Base-by-base conservation (phyloP, 2,797 vertebrate species). In the Catostomus latipinnis region DNA sequence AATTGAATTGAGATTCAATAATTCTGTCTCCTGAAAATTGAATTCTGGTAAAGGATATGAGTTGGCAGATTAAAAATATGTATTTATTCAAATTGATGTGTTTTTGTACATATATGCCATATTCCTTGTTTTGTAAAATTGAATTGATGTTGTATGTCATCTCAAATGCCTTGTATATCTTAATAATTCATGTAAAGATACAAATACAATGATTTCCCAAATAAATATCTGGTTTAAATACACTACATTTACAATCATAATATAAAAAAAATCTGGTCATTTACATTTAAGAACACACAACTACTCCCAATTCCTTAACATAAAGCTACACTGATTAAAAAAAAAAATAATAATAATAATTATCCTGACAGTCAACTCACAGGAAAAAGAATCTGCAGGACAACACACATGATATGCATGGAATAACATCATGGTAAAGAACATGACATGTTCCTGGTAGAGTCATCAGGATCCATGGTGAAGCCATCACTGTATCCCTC, bases 401-500 rank as follows among this genome's bases (percentile, higher is more conserved):
- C 1, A 9, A 11, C 43, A 50, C 0, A 9, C 9, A 45, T 45
- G 61, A 61, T 11, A 11, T 14, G 13, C 16, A 46, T 45, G 34
- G 3, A 16, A 49, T 9, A 57, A 49, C 14, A n/a, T 86, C 58
- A 93, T 0, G 88, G 90, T 73, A 92, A 65, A 16, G 67, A 66
- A 16, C 93, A 94, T 0, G 73, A 76, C 9, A 63, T 0, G 13
- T 84, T 84, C 2, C 2, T 58, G 1, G 67, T n/a, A 0, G 71
- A 52, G 0, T 78, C 46, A 0, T 56, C n/a, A 0, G 49, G 10
- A 11, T 84, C 78, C 1, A 81, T 81, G 0, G 97, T 98, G 90
- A 99, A 99, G 0, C 98, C 97, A 0, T 99, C 98, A 0, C 95
- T 95, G 0, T 95, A 96, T 0, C 96, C 97, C 7, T 90, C 85